phyloP scores from a whole-genome alignment of 2,113 vertebrate genomes.

The Cephalopterus ornatus region DNA sequence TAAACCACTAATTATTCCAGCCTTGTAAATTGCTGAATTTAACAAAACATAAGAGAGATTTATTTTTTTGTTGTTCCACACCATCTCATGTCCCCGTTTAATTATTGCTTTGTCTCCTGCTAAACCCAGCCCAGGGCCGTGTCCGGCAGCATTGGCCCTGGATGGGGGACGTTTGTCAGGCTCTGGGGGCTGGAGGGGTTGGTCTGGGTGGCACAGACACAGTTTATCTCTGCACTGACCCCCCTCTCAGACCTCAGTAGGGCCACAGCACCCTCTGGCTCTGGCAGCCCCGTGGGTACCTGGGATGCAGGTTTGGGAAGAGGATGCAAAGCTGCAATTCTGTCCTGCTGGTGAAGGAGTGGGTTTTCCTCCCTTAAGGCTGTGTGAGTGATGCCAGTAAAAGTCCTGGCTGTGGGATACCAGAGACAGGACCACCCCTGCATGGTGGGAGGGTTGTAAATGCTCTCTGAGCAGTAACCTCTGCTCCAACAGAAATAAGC shows the following conservation, averaged over 20 bases:
- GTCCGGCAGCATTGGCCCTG: rapidly evolving
- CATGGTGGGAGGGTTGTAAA: background rate
- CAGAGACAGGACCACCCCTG: background rate
- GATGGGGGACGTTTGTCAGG: background rate
- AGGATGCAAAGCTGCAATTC: background rate
- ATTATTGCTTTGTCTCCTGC: background rate
- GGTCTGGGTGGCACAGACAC: background rate
- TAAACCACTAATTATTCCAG: conserved; percentile 76
- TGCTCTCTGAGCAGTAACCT: rapidly evolving
- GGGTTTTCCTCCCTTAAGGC: background rate
- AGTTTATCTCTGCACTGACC: rapidly evolving
- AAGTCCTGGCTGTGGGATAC: background rate
- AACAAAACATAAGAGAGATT: conserved; percentile 46
- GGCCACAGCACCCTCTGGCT: rapidly evolving
- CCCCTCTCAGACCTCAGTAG: background rate
- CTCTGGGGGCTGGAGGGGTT: background rate
- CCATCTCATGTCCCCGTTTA: background rate
- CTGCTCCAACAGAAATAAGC: background rate
- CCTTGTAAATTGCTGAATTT: conserved; percentile 71
- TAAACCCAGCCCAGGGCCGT: background rate
- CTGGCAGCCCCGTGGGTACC: background rate
- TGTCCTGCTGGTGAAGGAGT: rapidly evolving
- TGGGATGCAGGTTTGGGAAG: rapidly evolving
- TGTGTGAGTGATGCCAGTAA: rapidly evolving
- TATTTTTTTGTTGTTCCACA: background rate